A percentile compares a stretch with the other conserved stretches of the same genome.
phyloP scores from a whole-genome alignment of 2,888 invertebrate genomes.

The Crematogaster levior region DNA sequence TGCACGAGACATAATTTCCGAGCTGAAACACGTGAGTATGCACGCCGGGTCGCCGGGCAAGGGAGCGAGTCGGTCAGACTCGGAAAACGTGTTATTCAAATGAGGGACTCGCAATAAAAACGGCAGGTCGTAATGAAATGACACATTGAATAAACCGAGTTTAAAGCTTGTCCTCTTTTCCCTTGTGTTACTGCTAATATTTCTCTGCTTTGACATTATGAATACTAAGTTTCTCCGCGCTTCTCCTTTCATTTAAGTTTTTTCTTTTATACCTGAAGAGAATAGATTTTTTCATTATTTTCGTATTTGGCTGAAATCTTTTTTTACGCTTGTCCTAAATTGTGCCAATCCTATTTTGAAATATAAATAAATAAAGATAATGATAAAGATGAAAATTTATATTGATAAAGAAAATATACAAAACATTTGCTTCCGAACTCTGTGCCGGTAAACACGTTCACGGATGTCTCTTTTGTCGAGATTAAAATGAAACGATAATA shows the following conservation, averaged over 20 bases:
- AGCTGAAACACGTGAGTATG: constrained; percentile 36
- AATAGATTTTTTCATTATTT: background rate
- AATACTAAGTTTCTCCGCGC: constrained; percentile 1
- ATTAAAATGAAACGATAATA: constrained; percentile 19
- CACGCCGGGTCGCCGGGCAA: constrained; percentile 11
- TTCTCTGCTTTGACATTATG: constrained; percentile 34
- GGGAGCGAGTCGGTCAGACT: constrained; percentile 24
- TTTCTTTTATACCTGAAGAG: background rate
- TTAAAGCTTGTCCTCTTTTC: constrained; percentile 35
- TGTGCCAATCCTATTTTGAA: background rate
- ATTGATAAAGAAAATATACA: too few relatives aligned
- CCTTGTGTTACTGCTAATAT: constrained; percentile 32
- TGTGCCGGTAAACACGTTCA: background rate
- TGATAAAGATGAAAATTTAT: background rate
- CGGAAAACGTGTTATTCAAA: constrained; percentile 54
- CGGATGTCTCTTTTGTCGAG: background rate
- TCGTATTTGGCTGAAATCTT: background rate
- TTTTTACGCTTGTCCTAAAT: background rate
- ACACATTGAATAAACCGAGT: constrained; percentile 53
- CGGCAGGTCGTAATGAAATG: constrained; percentile 50
- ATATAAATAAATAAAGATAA: background rate
- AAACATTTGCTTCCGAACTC: background rate
- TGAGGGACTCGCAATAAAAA: constrained; percentile 49
- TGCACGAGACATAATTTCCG: constrained; percentile 50
- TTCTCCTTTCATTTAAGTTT: background rate